phyloP scores from a whole-genome alignment of 2,888 invertebrate genomes.

The Cabera pusaria region DNA sequence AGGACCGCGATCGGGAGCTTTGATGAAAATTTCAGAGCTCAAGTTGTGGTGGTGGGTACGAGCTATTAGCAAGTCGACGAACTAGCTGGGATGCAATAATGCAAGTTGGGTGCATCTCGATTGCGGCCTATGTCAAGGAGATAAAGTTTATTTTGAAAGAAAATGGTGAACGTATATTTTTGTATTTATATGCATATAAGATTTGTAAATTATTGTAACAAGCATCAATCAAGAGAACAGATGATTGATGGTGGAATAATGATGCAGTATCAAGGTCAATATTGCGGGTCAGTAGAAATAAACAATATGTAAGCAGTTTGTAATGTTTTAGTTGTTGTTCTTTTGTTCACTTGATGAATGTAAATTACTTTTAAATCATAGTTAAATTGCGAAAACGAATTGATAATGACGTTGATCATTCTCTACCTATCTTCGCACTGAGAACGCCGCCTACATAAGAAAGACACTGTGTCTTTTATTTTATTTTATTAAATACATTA shows the following conservation, averaged over 20 bases:
- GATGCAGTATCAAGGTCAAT: slow-evolving; percentile 67
- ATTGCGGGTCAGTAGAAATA: slow-evolving; percentile 54
- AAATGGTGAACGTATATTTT: slow-evolving; percentile 20
- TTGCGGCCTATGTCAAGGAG: slow-evolving; percentile 23
- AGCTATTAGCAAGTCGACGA: slow-evolving; percentile 37
- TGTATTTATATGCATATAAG: slow-evolving; percentile 37
- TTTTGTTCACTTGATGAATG: slow-evolving; percentile 38
- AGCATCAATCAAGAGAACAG: slow-evolving; percentile 48
- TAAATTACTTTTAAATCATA: slow-evolving; percentile 35
- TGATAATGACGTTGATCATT: slow-evolving; percentile 29
- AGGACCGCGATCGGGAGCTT: slow-evolving; percentile 36
- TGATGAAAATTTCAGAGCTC: slow-evolving; percentile 33
- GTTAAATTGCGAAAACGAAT: slow-evolving; percentile 43
- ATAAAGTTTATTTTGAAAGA: slow-evolving; percentile 34
- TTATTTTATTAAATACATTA: too few relatives aligned
- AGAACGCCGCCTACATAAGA: too few relatives aligned
- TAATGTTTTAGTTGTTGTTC: slow-evolving; percentile 46
- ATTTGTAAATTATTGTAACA: slow-evolving; percentile 50
- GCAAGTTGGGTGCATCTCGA: slow-evolving; percentile 23
- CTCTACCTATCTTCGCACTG: too few relatives aligned
- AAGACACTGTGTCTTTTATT: too few relatives aligned
- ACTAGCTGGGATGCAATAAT: slow-evolving; percentile 28
- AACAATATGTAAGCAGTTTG: slow-evolving; percentile 50
- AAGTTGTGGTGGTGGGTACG: slow-evolving; percentile 36
- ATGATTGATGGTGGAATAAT: slow-evolving; percentile 63